These are phyloP conservation scores for Melanostigma gelatinosum DNA, from an alignment of 2,113 vertebrate genomes.

Conservation along the genomic window DNA sequence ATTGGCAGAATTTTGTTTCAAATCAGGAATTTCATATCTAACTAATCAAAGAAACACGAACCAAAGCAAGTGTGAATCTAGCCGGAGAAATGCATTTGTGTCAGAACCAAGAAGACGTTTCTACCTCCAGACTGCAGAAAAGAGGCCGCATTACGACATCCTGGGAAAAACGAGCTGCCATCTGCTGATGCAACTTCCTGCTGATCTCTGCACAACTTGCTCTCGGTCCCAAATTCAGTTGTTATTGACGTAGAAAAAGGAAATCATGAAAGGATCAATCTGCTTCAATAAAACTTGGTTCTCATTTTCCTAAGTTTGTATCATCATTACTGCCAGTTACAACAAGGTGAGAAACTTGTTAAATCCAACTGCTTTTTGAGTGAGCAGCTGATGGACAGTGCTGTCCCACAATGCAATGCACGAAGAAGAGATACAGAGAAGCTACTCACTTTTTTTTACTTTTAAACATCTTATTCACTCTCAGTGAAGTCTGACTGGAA, in stretches of 20 bases:
- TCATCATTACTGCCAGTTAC: neutral
- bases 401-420: slow-evolving; percentile 4
- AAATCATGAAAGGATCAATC: neutral
- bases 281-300: neutral
- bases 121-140: slow-evolving; percentile 13
- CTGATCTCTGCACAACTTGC: slow-evolving; percentile 46
- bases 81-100: neutral
- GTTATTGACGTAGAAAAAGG: neutral
- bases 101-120: neutral
- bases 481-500: neutral
- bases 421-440: neutral
- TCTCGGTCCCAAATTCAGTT: neutral
- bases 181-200: slow-evolving; percentile 59
- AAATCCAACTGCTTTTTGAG: neutral
- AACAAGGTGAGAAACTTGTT: neutral
- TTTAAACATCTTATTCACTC: neutral
- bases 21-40: neutral
- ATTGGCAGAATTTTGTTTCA: neutral
- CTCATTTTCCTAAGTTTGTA: neutral
- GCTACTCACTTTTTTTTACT: no score
- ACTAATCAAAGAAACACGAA: neutral
- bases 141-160: slow-evolving; percentile 37
- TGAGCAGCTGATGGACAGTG: neutral
- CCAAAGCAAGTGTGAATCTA: neutral
- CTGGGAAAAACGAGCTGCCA: slow-evolving; percentile 30